phyloP scores from a whole-genome alignment of 1,140 invertebrate species.

The Hesperophylax magnus region DNA sequence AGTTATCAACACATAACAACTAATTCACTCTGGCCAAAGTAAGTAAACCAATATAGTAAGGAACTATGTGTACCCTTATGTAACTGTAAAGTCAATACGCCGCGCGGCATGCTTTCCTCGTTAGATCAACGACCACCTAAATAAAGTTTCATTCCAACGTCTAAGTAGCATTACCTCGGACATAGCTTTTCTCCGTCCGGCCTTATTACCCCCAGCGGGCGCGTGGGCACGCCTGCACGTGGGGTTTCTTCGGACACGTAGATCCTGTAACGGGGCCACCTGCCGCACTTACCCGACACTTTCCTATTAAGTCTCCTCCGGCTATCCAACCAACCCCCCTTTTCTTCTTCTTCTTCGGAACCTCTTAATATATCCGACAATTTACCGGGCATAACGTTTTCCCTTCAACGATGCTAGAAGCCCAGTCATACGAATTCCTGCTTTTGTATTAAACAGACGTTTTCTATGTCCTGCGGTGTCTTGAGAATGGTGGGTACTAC shows the following conservation, averaged over 20 bases:
- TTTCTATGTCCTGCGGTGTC: slow-evolving; percentile 12
- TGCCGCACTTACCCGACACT: slow-evolving; percentile 40
- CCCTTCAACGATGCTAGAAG: neutral
- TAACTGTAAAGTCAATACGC: neutral
- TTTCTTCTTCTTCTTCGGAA: no score
- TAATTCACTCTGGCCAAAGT: no score
- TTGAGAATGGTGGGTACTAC: neutral
- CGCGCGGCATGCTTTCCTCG: no score
- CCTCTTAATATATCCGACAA: slow-evolving; percentile 2
- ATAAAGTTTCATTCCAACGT: slow-evolving; percentile 2
- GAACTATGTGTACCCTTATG: no score
- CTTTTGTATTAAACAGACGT: neutral
- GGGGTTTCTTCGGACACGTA: slow-evolving; percentile 44
- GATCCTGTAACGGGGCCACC: slow-evolving; percentile 46
- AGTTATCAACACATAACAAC: no score
- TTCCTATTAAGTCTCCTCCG: slow-evolving; percentile 32
- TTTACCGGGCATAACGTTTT: neutral
- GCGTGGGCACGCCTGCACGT: slow-evolving; percentile 41
- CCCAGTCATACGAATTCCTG: slow-evolving; percentile 3
- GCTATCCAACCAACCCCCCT: neutral
- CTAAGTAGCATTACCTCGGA: slow-evolving; percentile 13
- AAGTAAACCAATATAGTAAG: no score
- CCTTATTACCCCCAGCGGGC: neutral
- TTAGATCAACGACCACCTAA: neutral
- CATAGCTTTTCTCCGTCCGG: neutral